phyloP scores from a whole-genome alignment of 1,140 invertebrate genomes.

The Drosophila jambulina region DNA sequence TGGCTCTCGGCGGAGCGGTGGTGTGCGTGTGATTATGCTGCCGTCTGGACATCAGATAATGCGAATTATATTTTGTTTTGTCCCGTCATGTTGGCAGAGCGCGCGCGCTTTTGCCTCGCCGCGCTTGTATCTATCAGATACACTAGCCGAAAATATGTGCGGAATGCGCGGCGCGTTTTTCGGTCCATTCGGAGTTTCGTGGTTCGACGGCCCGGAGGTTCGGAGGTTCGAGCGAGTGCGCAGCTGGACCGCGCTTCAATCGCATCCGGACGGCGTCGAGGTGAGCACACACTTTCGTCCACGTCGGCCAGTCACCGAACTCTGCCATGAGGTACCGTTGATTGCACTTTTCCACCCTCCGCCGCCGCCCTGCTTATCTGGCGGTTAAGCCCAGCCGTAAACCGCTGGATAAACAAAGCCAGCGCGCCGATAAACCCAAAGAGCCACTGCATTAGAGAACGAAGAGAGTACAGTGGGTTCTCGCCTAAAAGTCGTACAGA shows the following conservation, averaged over 20 bases:
- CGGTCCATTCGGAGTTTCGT: conserved; percentile 9
- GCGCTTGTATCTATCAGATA: conserved; percentile 49
- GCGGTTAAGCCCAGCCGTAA: conserved; percentile 18
- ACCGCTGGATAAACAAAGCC: conserved; percentile 18
- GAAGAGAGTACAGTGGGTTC: conserved; percentile 1
- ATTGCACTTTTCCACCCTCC: conserved; percentile 12
- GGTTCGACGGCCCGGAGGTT: conserved; percentile 1
- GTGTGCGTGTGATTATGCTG: conserved; percentile 32
- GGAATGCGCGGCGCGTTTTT: conserved; percentile 47
- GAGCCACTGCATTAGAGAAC: conserved; percentile 5
- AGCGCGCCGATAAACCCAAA: conserved; percentile 3
- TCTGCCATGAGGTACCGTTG: conserved; percentile 32
- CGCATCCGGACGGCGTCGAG: conserved; percentile 46
- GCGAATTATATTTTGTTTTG: conserved; percentile 58
- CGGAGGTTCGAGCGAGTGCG: conserved; percentile 15
- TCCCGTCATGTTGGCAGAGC: conserved; percentile 51
- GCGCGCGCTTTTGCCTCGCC: conserved; percentile 33
- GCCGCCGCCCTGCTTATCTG: conserved; percentile 14
- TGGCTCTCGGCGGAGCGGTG: conserved; percentile 5
- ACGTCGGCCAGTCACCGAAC: conserved; percentile 8
- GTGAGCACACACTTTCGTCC: conserved; percentile 35
- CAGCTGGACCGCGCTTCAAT: conserved; percentile 40
- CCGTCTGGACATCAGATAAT: conserved; percentile 61
- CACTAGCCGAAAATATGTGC: conserved; percentile 56
- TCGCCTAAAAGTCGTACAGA: not conserved